These are phyloP conservation scores for Ctenicera cuprea DNA, from an alignment of 2,888 invertebrate species.

Conservation along the genomic window DNA sequence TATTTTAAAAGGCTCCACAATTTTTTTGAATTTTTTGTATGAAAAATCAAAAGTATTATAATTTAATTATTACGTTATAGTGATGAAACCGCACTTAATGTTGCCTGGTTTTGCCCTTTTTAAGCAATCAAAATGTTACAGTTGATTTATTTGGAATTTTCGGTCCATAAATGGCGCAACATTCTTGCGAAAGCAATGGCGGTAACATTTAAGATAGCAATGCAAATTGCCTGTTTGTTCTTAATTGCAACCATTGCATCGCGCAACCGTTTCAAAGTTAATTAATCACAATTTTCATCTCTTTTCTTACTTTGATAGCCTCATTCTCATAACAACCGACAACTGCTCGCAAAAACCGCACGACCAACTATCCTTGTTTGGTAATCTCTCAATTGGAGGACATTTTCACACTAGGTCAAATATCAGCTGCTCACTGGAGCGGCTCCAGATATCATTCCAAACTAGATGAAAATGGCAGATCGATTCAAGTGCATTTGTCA, in stretches of 20 bases:
- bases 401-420: conserved; percentile 35
- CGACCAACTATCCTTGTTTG: conserved; percentile 18
- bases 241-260: conserved; percentile 22
- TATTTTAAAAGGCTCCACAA: no score
- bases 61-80: no score
- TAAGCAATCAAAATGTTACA: background rate
- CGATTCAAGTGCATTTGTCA: conserved; percentile 8
- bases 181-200: conserved; percentile 1
- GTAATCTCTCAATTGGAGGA: conserved; percentile 20
- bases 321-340: background rate
- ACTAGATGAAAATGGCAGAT: background rate
- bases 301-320: background rate
- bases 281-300: conserved; percentile 1
- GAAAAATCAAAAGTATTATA: no score
- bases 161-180: background rate
- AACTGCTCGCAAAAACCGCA: background rate
- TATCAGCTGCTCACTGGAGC: conserved; percentile 33
- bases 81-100: no score
- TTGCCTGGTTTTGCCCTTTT: no score
- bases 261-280: background rate
- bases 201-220: background rate
- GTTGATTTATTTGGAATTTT: conserved; percentile 5
- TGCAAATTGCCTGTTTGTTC: conserved; percentile 8
- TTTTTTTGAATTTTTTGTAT: no score
- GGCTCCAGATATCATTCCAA: background rate